Conservation (phyloP, 1,140 invertebrate species). For the Caenorhabditis inopinata region DNA sequence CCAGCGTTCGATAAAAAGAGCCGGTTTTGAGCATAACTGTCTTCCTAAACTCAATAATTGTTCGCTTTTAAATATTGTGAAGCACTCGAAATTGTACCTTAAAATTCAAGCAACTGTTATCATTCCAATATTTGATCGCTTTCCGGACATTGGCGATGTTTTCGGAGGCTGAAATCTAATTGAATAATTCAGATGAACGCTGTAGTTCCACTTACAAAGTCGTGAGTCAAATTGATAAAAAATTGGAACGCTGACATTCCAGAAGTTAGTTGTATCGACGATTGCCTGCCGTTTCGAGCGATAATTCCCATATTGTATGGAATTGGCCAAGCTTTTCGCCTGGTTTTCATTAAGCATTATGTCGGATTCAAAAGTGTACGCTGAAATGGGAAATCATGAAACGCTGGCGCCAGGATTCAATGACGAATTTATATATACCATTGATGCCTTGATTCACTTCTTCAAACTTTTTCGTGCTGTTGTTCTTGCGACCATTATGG, state of each 20-base stretch:
- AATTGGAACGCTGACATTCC: not conserved
- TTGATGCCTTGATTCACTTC: not conserved
- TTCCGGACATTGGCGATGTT: constrained; percentile 12
- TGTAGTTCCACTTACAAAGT: not conserved
- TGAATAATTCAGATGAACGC: not conserved
- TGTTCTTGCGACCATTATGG: not conserved
- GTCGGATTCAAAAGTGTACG: constrained; percentile 21
- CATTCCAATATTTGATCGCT: constrained; percentile 18
- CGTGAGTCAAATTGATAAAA: constrained; percentile 2
- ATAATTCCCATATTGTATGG: not conserved
- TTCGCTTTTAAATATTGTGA: not conserved
- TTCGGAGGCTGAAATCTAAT: not conserved
- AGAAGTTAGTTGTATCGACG: not conserved
- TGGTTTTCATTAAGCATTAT: not conserved
- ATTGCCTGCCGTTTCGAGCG: constrained; percentile 3
- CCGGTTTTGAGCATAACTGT: not conserved
- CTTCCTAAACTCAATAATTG: too few relatives aligned
- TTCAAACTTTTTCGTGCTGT: not conserved
- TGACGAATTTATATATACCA: too few relatives aligned
- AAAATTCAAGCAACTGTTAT: constrained; percentile 30
- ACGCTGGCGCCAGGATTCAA: too few relatives aligned
- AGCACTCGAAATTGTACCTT: not conserved
- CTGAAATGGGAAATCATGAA: too few relatives aligned
- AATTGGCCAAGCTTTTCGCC: not conserved
- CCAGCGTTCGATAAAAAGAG: not conserved